A percentile compares a stretch with the other conserved stretches of the same genome.
These are phyloP conservation scores for Ophion ventricosus DNA, from an alignment of 2,888 invertebrate genomes.

Conservation along the genomic window DNA sequence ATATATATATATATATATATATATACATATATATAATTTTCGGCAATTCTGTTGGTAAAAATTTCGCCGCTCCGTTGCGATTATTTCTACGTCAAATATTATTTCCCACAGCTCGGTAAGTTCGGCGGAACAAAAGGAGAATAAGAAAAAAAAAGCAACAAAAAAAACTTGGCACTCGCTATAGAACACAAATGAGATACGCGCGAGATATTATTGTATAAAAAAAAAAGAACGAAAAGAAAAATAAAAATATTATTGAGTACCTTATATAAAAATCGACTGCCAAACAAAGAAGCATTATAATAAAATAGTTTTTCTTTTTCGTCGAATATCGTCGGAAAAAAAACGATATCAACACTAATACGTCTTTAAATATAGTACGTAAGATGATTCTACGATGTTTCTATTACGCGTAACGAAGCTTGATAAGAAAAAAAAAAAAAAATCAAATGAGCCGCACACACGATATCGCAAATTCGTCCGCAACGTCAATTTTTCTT, in stretches of 20 bases:
- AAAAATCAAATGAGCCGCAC: slow-evolving; percentile 15
- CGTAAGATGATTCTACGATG: slow-evolving; percentile 47
- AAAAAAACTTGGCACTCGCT: slow-evolving; percentile 41
- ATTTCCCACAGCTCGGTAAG: slow-evolving; percentile 20
- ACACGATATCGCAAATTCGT: slow-evolving; percentile 45
- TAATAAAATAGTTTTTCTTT: slow-evolving; percentile 35
- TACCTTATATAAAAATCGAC: slow-evolving; percentile 68
- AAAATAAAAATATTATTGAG: slow-evolving; percentile 54
- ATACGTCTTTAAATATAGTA: slow-evolving; percentile 37
- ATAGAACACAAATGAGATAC: slow-evolving; percentile 14
- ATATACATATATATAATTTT: not conserved
- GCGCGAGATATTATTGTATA: slow-evolving; percentile 56
- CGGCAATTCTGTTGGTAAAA: not conserved
- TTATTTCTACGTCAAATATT: slow-evolving; percentile 15
- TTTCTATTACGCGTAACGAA: slow-evolving; percentile 52
- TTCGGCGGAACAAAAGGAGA: not conserved
- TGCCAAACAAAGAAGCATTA: slow-evolving; percentile 67
- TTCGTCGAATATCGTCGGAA: slow-evolving; percentile 38
- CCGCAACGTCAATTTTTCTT: slow-evolving; percentile 44
- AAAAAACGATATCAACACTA: slow-evolving; percentile 50
- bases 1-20: no score
- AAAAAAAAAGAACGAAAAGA: slow-evolving; percentile 40
- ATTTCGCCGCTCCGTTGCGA: not conserved
- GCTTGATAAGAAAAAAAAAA: slow-evolving; percentile 13
- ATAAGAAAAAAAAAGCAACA: not conserved